Evolutionary conservation across 2,797 vertebrate genomes (phyloP).

Genomic region (Pangasius mekongensis): DNA sequence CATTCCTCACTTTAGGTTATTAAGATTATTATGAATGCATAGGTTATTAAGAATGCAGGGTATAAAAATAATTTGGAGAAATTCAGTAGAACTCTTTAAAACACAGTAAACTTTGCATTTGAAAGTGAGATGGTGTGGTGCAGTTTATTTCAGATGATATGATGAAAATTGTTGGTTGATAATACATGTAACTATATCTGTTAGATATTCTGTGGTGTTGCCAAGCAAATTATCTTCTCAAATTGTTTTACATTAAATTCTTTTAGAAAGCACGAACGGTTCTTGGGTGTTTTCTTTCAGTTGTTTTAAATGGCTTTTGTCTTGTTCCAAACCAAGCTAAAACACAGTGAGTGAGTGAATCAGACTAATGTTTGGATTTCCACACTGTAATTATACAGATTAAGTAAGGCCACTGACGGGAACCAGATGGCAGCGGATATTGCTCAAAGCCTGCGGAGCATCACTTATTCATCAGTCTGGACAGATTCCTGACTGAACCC

Average conservation of each 20-base stretch:
- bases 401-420: conserved; percentile 13
- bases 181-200: not conserved
- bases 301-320: conserved; percentile 1
- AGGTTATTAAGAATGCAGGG: not conserved
- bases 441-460: conserved; percentile 37
- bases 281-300: not conserved
- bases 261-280: not conserved
- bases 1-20: not conserved
- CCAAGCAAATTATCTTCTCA: not conserved
- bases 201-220: not conserved
- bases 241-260: not conserved
- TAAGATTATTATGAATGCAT: not conserved
- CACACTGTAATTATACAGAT: conserved; percentile 35
- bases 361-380: conserved; percentile 40
- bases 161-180: not conserved
- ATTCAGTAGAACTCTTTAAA: not conserved
- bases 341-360: conserved; percentile 4
- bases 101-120: not conserved
- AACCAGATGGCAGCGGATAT: conserved; percentile 17
- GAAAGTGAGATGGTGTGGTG: not conserved
- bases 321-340: conserved; percentile 19
- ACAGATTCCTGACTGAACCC: conserved; percentile 25
- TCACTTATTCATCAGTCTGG: conserved; percentile 26
- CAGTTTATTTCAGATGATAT: not conserved
- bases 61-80: conserved; percentile 4